Percentiles rank a stretch among this genome's conserved stretches.
Conservation (phyloP, 2,888 invertebrate genomes). For the Nemotelus pantherinus region DNA sequence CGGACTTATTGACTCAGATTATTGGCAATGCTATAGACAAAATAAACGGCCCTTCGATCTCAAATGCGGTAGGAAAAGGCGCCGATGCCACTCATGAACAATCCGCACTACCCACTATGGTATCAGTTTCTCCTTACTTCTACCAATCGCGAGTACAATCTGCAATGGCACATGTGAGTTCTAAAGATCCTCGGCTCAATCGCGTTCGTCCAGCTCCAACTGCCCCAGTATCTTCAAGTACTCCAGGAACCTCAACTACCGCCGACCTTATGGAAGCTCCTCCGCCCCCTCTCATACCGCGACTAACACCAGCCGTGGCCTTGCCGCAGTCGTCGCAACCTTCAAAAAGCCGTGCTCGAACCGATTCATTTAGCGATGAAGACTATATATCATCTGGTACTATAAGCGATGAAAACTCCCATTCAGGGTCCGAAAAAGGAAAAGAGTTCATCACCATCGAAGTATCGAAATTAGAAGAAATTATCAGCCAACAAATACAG, state of each 20-base stretch:
- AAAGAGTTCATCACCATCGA: slow-evolving; percentile 6
- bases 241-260: not conserved
- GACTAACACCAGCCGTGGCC: slow-evolving; percentile 24
- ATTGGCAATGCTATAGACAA: not conserved
- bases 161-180: not conserved
- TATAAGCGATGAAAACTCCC: not conserved
- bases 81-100: not conserved
- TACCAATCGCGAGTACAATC: too few relatives aligned
- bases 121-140: too few relatives aligned
- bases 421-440: not conserved
- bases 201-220: not conserved
- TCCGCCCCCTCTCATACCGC: slow-evolving; percentile 22
- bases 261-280: not conserved
- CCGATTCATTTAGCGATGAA: not conserved
- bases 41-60: not conserved
- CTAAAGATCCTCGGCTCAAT: slow-evolving; percentile 32
- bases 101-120: not conserved
- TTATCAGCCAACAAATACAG: not conserved
- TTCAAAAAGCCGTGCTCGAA: not conserved
- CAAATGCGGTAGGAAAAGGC: not conserved
- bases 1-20: not conserved
- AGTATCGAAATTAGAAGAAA: slow-evolving; percentile 17
- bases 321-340: not conserved
- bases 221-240: not conserved
- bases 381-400: slow-evolving; percentile 7